Conservation (phyloP, 2,113 vertebrate genomes). For the Murina feae region DNA sequence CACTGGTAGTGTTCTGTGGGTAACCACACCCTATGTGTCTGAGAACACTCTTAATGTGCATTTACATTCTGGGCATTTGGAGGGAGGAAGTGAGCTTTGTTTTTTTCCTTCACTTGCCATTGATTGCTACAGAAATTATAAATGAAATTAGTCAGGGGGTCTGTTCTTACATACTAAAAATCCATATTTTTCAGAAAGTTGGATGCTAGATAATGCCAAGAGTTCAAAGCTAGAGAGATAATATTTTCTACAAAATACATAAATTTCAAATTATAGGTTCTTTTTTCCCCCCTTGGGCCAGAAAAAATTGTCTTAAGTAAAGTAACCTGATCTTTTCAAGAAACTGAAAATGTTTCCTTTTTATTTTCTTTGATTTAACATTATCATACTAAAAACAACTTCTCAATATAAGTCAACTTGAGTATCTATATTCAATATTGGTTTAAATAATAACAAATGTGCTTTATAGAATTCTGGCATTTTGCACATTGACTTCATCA, state of each 20-base stretch:
- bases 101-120: background rate
- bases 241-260: background rate
- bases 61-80: background rate
- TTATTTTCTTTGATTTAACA: conserved; percentile 12
- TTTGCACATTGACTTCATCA: background rate
- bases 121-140: background rate
- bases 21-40: background rate
- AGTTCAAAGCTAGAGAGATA: background rate
- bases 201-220: background rate
- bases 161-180: background rate
- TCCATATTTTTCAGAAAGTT: background rate
- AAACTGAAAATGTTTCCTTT: background rate
- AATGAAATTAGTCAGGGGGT: background rate
- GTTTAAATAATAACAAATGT: conserved; percentile 15
- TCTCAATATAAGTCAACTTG: background rate
- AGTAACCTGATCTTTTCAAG: background rate
- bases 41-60: background rate
- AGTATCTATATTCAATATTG: background rate
- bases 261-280: background rate
- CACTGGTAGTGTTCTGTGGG: background rate
- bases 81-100: background rate
- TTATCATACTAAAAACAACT: background rate
- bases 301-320: conserved; percentile 12
- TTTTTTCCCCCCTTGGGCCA: background rate
- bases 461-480: background rate